A percentile compares a stretch with the other conserved stretches of the same genome.
phyloP scores from a whole-genome alignment of 2,888 invertebrate species.

The Callyntrura sp. region DNA sequence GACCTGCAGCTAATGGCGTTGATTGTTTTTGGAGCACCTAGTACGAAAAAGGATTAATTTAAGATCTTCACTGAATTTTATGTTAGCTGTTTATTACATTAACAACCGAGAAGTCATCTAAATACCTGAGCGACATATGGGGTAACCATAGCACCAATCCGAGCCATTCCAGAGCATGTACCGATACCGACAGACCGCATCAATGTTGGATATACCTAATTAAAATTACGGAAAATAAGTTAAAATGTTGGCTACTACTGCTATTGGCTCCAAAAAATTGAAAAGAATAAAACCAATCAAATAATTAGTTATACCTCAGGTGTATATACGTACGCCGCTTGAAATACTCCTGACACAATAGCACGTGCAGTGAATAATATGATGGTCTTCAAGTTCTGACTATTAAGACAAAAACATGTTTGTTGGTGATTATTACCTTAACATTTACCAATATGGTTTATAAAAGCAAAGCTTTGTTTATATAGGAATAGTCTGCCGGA shows the following conservation, averaged over 20 bases:
- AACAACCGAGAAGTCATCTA: not conserved
- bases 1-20: constrained; percentile 88
- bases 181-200: constrained; percentile 93
- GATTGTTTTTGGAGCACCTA: constrained; percentile 92
- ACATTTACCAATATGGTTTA: too few species aligned
- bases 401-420: constrained; percentile 86
- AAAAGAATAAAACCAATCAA: constrained; percentile 41
- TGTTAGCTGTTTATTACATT: not conserved
- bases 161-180: constrained; percentile 95
- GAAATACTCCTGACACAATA: constrained; percentile 97
- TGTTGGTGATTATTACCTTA: too few species aligned
- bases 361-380: constrained; percentile 95
- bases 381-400: constrained; percentile 91
- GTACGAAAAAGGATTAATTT: not conserved
- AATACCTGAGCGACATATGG: constrained; percentile 96
- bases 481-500: too few species aligned
- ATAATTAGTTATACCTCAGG: constrained; percentile 89
- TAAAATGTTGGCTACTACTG: too few species aligned
- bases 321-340: constrained; percentile 98
- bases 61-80: not conserved
- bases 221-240: too few species aligned
- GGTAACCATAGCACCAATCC: constrained; percentile 97
- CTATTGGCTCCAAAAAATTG: too few species aligned
- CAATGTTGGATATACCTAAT: constrained; percentile 80
- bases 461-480: too few species aligned